Evolutionary conservation across 2,888 invertebrate genomes (phyloP).

Genomic region (Heliconius sara): DNA sequence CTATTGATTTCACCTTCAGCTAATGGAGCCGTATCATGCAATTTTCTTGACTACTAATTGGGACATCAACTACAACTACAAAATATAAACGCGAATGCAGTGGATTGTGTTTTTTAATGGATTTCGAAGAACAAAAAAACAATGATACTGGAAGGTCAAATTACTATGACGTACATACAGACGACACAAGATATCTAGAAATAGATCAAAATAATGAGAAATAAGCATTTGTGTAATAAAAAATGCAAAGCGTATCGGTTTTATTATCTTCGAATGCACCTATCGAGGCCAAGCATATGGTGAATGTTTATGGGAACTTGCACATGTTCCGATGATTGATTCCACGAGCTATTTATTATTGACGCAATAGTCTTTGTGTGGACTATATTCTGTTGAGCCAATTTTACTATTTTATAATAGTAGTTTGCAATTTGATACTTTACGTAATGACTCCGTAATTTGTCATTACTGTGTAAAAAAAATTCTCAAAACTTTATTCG

Average conservation of each 20-base stretch:
- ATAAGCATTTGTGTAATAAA: slow-evolving; percentile 41
- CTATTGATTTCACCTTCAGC: slow-evolving; percentile 68
- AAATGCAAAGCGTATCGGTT: slow-evolving; percentile 34
- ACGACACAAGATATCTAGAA: slow-evolving; percentile 17
- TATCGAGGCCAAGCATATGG: slow-evolving; percentile 43
- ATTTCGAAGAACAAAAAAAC: slow-evolving; percentile 50
- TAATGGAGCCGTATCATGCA: slow-evolving; percentile 63
- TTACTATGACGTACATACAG: slow-evolving; percentile 22
- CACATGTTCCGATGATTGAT: slow-evolving; percentile 43
- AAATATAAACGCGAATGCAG: slow-evolving; percentile 39
- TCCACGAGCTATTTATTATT: slow-evolving; percentile 16
- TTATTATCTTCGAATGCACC: slow-evolving; percentile 35
- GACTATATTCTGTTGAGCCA: background rate
- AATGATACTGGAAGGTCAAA: slow-evolving; percentile 50
- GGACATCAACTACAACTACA: slow-evolving; percentile 49
- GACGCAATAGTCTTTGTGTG: background rate
- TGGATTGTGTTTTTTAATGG: slow-evolving; percentile 42
- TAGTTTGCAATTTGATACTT: background rate
- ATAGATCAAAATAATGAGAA: slow-evolving; percentile 12
- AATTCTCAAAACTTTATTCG: too few relatives aligned
- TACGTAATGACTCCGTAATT: background rate
- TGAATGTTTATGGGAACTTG: slow-evolving; percentile 47
- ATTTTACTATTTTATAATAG: background rate
- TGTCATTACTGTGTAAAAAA: background rate
- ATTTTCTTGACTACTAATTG: slow-evolving; percentile 59